Evolutionary conservation across 2,888 invertebrate species (phyloP).

Genomic region (Allacma fusca): DNA sequence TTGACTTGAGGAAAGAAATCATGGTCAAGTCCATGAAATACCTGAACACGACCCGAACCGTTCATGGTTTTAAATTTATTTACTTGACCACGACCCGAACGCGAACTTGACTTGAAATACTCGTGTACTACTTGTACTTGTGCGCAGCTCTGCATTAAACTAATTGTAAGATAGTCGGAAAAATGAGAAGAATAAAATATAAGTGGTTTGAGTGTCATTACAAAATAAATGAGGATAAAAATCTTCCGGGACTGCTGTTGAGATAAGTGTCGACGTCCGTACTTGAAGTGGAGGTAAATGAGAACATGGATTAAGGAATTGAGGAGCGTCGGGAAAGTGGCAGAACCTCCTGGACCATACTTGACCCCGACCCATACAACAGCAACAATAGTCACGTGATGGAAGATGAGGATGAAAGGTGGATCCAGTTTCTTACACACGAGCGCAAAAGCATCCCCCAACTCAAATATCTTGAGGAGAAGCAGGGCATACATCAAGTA

Average conservation of each 20-base stretch:
- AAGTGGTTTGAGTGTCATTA: no score
- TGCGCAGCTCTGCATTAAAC: no score
- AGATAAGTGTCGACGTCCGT: neutral
- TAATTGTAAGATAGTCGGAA: no score
- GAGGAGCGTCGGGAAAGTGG: conserved; percentile 32
- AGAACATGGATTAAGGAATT: conserved; percentile 39
- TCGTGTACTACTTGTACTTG: no score
- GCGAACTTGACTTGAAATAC: no score
- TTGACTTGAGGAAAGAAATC: no score
- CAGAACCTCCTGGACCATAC: conserved; percentile 47
- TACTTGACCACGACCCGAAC: no score
- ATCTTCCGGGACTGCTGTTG: conserved; percentile 20
- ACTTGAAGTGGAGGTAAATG: conserved; percentile 40
- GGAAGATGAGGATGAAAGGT: conserved; percentile 39
- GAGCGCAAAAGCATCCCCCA: conserved; percentile 25
- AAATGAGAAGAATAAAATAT: no score
- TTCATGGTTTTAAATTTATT: no score
- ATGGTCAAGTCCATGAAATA: no score
- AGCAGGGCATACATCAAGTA: conserved; percentile 24
- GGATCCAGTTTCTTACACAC: conserved; percentile 33
- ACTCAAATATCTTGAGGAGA: conserved; percentile 31
- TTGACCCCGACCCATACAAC: conserved; percentile 36
- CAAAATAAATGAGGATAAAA: conserved; percentile 36
- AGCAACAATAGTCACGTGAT: conserved; percentile 41
- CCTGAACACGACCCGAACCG: no score